Base-by-base conservation (phyloP, 2,888 invertebrate species). In the Brachyptera risi region DNA sequence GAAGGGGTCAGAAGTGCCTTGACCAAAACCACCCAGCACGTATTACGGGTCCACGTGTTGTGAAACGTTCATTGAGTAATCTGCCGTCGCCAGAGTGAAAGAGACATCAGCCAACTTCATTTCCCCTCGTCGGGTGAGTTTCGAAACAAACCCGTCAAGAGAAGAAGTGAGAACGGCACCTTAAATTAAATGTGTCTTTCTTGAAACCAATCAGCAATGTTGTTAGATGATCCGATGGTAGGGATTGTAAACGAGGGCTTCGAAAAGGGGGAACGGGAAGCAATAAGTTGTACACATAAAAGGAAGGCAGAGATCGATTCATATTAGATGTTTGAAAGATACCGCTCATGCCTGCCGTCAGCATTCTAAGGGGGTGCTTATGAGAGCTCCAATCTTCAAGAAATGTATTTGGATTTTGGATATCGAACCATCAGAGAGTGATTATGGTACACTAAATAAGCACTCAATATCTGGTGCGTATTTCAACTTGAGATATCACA, bases 321-420 rank as follows among this genome's bases (percentile, higher is more conserved):
- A 37, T 54, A 54, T 54, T 54, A 23, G 47, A 47, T 47, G 47
- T 47, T 47, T 47, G 19, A 24, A 24, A 47, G 24, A 47, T 47
- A 24, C 47, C 24, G 31, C 31, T 31, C 31, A 7, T 31, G 11
- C 11, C 31, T 31, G 31, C 11, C 31, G 17, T 17, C 9, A 44
- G 44, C n/a, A 54, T 54, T 19, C 54, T 54, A n/a, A 37, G 44
- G 11, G 31, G 31, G n/a, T n/a, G 37, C 19, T 19, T 35, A 31
- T 54, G 31, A 54, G 37, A 35, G 35, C 54, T 19, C 21, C 44
- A 44, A 37, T 35, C 37, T 19, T 44, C 54, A 19, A 35, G 54
- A 37, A 37, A 54, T 54, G 37, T 54, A 54, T 35, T 35, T 35
- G 51, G 51, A 11, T 51, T 54, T 54, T 54, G 54, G 37, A 37